Conservation (phyloP, 2,888 invertebrate genomes). For the Lordiphosa andalusiaca region DNA sequence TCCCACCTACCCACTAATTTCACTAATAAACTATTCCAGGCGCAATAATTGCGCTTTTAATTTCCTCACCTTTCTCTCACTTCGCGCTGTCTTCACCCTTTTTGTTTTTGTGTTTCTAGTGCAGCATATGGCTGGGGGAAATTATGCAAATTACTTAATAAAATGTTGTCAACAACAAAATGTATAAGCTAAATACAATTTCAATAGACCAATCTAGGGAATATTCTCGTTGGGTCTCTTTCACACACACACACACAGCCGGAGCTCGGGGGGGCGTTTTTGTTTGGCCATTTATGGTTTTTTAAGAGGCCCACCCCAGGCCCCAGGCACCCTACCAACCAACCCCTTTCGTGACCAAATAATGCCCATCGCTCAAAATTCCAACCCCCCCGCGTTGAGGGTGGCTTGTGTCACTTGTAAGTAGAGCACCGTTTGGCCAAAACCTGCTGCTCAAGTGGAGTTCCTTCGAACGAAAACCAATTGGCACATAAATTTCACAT, state of each 20-base stretch:
- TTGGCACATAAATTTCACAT: slow-evolving; percentile 62
- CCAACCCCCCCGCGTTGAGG: slow-evolving; percentile 22
- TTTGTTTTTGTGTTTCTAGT: slow-evolving; percentile 5
- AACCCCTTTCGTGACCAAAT: slow-evolving; percentile 40
- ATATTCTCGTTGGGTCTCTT: neutral
- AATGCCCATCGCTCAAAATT: slow-evolving; percentile 8
- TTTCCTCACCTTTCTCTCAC: too few relatives aligned
- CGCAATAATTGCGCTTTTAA: too few relatives aligned
- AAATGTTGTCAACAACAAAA: slow-evolving; percentile 69
- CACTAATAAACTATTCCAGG: too few relatives aligned
- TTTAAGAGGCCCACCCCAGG: slow-evolving; percentile 37
- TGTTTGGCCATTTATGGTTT: slow-evolving; percentile 63
- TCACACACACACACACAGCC: slow-evolving; percentile 4
- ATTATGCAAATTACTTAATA: slow-evolving; percentile 73
- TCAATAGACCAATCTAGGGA: slow-evolving; percentile 58
- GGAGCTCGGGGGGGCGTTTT: slow-evolving; percentile 55
- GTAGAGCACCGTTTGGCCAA: slow-evolving; percentile 43
- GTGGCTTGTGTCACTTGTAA: slow-evolving; percentile 51
- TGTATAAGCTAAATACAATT: slow-evolving; percentile 54
- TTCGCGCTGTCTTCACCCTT: slow-evolving; percentile 17
- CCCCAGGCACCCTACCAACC: slow-evolving; percentile 8
- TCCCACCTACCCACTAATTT: too few relatives aligned
- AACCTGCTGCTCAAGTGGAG: neutral
- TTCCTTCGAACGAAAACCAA: slow-evolving; percentile 24
- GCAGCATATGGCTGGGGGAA: slow-evolving; percentile 45